These are phyloP conservation scores for Brachionus rotundiformis DNA, from an alignment of 1,140 invertebrate genomes.

Conservation along the genomic window DNA sequence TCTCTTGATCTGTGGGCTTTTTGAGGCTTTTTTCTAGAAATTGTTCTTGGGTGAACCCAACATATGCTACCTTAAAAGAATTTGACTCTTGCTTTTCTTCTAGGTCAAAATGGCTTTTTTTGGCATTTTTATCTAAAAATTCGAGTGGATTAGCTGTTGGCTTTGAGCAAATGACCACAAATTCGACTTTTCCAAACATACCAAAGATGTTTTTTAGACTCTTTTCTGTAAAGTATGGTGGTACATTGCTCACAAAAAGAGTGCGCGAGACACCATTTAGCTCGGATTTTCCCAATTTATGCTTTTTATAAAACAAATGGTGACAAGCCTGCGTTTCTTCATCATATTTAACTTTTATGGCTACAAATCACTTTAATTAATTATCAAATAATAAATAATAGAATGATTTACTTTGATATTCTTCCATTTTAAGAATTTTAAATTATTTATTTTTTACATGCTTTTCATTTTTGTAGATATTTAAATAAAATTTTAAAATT, in stretches of 20 bases:
- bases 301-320: slow-evolving; percentile 48
- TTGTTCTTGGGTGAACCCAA: slow-evolving; percentile 1
- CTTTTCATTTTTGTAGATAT: background rate
- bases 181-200: slow-evolving; percentile 14
- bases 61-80: slow-evolving; percentile 28
- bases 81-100: background rate
- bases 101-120: slow-evolving; percentile 40
- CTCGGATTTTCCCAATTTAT: slow-evolving; percentile 10
- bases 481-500: background rate
- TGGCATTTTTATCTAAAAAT: background rate
- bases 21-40: background rate
- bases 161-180: background rate
- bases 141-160: background rate
- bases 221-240: slow-evolving; percentile 13
- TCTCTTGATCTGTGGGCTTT: slow-evolving; percentile 31
- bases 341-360: slow-evolving; percentile 13
- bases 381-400: background rate
- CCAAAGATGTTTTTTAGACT: slow-evolving; percentile 26
- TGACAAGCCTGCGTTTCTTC: background rate
- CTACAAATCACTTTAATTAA: background rate
- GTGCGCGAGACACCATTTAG: background rate
- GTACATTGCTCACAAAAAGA: slow-evolving; percentile 33
- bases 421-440: slow-evolving; percentile 24
- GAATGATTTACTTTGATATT: slow-evolving; percentile 41
- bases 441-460: slow-evolving; percentile 9